Base-by-base conservation (phyloP, 1,140 invertebrate species). In the Penaeus indicus region DNA sequence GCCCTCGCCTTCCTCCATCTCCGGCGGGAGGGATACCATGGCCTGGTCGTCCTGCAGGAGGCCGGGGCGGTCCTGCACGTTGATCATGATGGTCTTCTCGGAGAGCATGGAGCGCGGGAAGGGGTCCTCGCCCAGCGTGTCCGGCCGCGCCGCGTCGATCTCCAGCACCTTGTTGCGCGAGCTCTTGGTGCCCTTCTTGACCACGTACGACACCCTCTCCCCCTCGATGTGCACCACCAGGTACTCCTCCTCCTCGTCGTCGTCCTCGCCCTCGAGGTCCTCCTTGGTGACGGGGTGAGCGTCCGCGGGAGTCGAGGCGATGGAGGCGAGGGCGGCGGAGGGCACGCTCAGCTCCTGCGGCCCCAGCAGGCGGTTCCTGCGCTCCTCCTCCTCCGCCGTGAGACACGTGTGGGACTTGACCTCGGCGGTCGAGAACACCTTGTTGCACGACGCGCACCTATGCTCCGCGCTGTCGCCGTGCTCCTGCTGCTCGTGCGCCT, bases 401-500 rank as follows among this genome's bases (percentile, higher is more conserved):
- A 88, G 87, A 27, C 87, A 88, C 27, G 82, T 63, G 60, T 88
- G 87, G 13, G 82, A 83, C 72, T 88, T 88, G 25, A 85, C 80
- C 27, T 90, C 86, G 21, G 84, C 42, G 11, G 69, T 62, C 25
- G 60, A 32, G 60, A 87, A 90, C 42, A 86, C 84, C 22, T 80
- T 81, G 21, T 72, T 22, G 54, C 90, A 91, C n/a, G 89, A 85
- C 21, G 47, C 86, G 82, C 90, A 91, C 4, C 47, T 63, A 11
- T 84, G 75, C 42, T 82, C 32, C 25, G 67, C 67, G 47, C 69
- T 80, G 67, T 84, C 67, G 21, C 86, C 75, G 82, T 91, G 90
- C 13, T 85, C 82, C 82, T 83, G 27, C 22, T 88, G 64, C 77
- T 93, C 92, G 79, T 93, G 93, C 42, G 92, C 92, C 69, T 92